Evolutionary conservation across 2,888 invertebrate species (phyloP), one percentile per base, ranked within the genome.

Genomic region (Athripsodes cinereus): DNA sequence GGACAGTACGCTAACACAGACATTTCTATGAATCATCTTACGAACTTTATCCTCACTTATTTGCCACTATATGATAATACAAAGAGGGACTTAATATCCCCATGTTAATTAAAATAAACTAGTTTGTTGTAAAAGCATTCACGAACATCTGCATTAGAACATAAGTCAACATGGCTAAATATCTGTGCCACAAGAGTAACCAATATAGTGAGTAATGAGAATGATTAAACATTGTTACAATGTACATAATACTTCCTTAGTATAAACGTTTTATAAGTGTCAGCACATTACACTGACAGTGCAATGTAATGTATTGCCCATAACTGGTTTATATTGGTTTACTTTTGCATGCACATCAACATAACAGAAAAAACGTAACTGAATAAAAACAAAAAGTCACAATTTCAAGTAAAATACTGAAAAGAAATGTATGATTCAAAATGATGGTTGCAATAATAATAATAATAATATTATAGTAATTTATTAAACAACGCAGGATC

Each of bases 381-480:
- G 22, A 51, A 44, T 19, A 18, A 57, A 54, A 58, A 49, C 16
- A 20, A 50, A 60, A 57, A 57, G 52, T 62, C 57, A 62, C 59
- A 57, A 57, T 48, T 59, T 51, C 52, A 57, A 62, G 56, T 57
- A 53, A 55, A 40, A 57, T 57, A 53, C 49, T 54, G 48, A 22
- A 53, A 56, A 58, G 54, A 54, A 22, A 62, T 62, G 62, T 62
- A 62, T 58, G 62, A 57, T 62, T 62, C 57, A 60, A 59, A 55
- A 63, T 57, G 49, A 63, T 57, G 59, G 62, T 63, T 63, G 62
- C 62, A 63, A 61, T 59, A 60, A 40, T 40, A 31, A 8, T 31
- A 31, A 8, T 31, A 31, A n/a, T 16, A 40, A n/a, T 16, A 40
- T 40, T n/a, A 40, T 40, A 40, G 40, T 13, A n/a, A 40, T 40